Evolutionary conservation across 1,140 invertebrate genomes (phyloP).

Genomic region (Zaprionus inermis): DNA sequence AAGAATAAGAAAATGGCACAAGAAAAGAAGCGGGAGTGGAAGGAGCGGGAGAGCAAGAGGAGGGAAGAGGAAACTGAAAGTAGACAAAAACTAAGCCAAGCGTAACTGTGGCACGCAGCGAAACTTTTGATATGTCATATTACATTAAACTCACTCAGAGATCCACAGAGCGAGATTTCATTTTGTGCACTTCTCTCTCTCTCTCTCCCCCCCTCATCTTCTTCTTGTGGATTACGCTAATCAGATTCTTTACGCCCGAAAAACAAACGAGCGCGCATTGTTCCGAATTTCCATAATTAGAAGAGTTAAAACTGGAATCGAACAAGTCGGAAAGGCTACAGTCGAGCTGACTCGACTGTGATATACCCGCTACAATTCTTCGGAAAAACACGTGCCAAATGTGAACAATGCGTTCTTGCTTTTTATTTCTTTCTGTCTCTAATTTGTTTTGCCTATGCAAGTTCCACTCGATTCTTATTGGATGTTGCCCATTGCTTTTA

Average conservation of each 20-base stretch:
- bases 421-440: no score
- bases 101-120: constrained; percentile 1
- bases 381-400: no score
- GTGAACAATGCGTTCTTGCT: no score
- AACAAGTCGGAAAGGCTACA: no score
- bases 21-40: neutral
- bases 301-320: neutral
- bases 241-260: constrained; percentile 3
- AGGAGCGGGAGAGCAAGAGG: no score
- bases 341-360: no score
- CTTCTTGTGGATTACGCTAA: constrained; percentile 2
- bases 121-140: constrained; percentile 11
- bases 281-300: constrained; percentile 3
- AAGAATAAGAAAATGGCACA: neutral
- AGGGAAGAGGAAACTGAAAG: neutral
- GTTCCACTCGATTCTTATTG: no score
- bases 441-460: no score
- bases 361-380: no score
- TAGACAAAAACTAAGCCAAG: constrained; percentile 20
- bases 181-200: neutral
- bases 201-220: neutral
- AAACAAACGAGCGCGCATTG: neutral
- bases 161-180: neutral
- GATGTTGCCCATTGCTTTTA: no score
- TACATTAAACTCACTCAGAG: constrained; percentile 10